Evolutionary conservation across 2,113 vertebrate genomes (phyloP).

Genomic region (Columbina picui): DNA sequence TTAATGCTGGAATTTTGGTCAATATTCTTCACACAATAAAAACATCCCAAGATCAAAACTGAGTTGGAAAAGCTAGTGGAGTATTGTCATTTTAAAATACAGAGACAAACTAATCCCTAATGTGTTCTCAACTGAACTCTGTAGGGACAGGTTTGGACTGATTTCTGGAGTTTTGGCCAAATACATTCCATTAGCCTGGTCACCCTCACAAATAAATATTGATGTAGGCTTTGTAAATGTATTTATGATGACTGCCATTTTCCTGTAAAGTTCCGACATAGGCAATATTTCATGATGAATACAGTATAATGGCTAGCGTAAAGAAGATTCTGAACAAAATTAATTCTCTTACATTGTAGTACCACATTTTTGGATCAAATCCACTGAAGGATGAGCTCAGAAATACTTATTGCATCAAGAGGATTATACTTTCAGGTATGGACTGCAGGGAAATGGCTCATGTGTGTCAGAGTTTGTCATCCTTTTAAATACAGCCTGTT

Average conservation of each 20-base stretch:
- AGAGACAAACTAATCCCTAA: background rate
- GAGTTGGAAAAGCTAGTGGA: background rate
- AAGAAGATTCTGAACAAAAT: background rate
- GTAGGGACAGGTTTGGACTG: background rate
- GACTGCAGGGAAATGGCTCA: background rate
- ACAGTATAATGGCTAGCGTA: accelerated
- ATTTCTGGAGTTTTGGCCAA: background rate
- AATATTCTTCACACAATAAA: background rate
- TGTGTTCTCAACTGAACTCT: background rate
- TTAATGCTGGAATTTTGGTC: background rate
- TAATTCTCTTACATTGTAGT: background rate
- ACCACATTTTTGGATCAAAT: background rate
- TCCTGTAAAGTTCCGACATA: background rate
- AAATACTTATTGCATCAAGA: background rate
- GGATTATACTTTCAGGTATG: background rate
- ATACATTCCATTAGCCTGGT: background rate
- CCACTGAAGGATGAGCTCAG: background rate
- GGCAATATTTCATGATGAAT: background rate
- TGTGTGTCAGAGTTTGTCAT: background rate
- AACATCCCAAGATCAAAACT: background rate
- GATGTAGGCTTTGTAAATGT: background rate
- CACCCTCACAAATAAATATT: background rate
- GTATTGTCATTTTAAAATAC: background rate
- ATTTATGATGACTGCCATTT: background rate
- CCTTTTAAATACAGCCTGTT: background rate